Evolutionary conservation across 92 coral and sea anemone species (phyloP), one percentile per base, ranked within the genome.

Genomic region (Pocillopora meandrina): DNA sequence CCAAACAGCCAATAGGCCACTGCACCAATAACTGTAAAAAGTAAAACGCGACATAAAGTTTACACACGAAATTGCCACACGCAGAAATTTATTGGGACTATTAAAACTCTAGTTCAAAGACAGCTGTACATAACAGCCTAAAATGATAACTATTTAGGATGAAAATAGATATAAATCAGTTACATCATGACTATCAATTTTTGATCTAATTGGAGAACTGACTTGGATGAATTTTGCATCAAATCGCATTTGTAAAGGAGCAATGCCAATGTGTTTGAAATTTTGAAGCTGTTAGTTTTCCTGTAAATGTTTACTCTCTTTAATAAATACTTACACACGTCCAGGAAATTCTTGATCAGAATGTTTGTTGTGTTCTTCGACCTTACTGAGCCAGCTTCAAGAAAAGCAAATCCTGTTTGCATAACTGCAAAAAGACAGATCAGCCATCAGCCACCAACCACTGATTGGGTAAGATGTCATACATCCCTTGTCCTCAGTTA

Each of bases 331-430:
- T 92, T 82, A 94, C 98, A 94, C 61, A 87, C 93, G 70, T 94
- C 98, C 91, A 94, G 72, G 1, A 92, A 91, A 23, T 94, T 94
- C 83, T 94, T 94, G 65, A 94, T 88, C 35, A 92, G 71, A 72
- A 94, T 94, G 79, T 94, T 92, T 6, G 98, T 94, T 3, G 98
- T 94, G 81, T 94, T 94, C 89, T 94, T 92, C 23, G 98, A 89
- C 23, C 98, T 88, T 20, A 94, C 98, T 34, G 98, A 91, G 47
- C 97, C 97, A n/a, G 95, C 97, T 70, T 91, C 97, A 72, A 94
- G 92, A 62, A 94, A 42, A 42, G 52, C 52, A 42, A 42, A 42
- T 42, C 52, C 52, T 42, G 52, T 42, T 42, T 42, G 52, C 87
- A 90, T 90, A 77, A 94, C 98, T 94, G 80, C 42, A 73, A 79